Evolutionary conservation across 1,140 invertebrate genomes (phyloP).

Genomic region (Globodera rostochiensis): DNA sequence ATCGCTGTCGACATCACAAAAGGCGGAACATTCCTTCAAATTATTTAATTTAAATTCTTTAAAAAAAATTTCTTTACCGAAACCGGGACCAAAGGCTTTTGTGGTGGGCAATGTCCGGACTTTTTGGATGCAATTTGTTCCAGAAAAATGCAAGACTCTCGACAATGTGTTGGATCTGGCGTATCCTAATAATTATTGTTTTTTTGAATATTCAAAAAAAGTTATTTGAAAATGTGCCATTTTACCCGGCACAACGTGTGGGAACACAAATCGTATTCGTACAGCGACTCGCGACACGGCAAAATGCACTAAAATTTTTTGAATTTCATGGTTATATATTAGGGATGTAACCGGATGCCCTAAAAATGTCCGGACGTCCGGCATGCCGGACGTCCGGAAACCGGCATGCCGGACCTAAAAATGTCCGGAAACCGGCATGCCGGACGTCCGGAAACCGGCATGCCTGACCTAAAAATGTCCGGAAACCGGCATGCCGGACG

Average conservation of each 20-base stretch:
- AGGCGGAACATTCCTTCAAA: constrained; percentile 56
- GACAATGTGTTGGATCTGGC: constrained; percentile 39
- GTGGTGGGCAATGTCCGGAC: constrained; percentile 51
- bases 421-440: too few species aligned
- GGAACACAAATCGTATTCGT: constrained; percentile 29
- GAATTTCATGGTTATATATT: too few species aligned
- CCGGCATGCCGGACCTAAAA: too few species aligned
- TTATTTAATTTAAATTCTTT: background rate
- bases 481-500: too few species aligned
- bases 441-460: too few species aligned
- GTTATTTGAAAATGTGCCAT: constrained; percentile 15
- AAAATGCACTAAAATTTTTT: constrained; percentile 41
- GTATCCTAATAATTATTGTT: constrained; percentile 10
- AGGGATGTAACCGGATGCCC: too few species aligned
- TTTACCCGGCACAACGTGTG: constrained; percentile 42
- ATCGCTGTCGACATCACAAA: constrained; percentile 56
- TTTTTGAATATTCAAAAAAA: background rate
- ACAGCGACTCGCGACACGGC: constrained; percentile 45
- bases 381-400: too few species aligned
- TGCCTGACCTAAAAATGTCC: too few species aligned
- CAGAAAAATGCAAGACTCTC: constrained; percentile 56
- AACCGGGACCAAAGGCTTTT: constrained; percentile 11
- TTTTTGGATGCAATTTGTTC: constrained; percentile 47
- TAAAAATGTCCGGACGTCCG: too few species aligned
- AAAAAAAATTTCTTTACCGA: background rate